A percentile compares a stretch with the other conserved stretches of the same genome.
Conservation (phyloP, 2,888 invertebrate genomes). For the Morpho achilles region DNA sequence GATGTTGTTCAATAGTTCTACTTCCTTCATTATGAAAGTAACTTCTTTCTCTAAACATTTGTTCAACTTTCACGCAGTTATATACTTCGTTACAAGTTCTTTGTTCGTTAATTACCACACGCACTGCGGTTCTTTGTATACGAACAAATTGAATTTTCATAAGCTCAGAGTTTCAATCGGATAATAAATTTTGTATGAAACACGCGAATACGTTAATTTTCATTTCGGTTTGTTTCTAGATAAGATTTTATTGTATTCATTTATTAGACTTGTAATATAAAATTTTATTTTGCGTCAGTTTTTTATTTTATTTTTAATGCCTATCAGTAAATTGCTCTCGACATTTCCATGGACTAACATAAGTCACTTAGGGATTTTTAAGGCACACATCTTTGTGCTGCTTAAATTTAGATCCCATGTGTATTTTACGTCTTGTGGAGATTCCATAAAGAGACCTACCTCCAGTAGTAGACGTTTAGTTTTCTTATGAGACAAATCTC, state of each 20-base stretch:
- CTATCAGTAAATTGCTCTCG: too few relatives aligned
- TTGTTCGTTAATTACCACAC: conserved; percentile 42
- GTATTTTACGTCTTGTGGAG: too few relatives aligned
- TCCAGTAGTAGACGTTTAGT: too few relatives aligned
- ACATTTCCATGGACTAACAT: too few relatives aligned
- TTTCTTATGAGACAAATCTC: too few relatives aligned
- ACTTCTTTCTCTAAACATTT: conserved; percentile 3
- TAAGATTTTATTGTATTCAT: conserved; percentile 15
- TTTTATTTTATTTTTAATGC: not conserved
- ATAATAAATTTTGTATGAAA: conserved; percentile 34
- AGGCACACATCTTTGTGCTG: too few relatives aligned
- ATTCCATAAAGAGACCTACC: too few relatives aligned
- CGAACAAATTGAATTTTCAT: conserved; percentile 36
- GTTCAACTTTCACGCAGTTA: conserved; percentile 11
- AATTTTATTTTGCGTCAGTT: not conserved
- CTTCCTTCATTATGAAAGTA: conserved; percentile 1
- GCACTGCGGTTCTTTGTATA: conserved; percentile 39
- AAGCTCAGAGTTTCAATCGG: conserved; percentile 33
- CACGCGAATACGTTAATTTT: conserved; percentile 26
- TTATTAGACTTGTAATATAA: not conserved
- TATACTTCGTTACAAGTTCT: conserved; percentile 23
- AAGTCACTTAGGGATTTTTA: too few relatives aligned
- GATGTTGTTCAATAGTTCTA: not conserved
- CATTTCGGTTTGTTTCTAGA: conserved; percentile 16
- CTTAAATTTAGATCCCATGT: too few relatives aligned